Evolutionary conservation across 2,888 invertebrate species (phyloP).

Genomic region (Trimorus sp.): DNA sequence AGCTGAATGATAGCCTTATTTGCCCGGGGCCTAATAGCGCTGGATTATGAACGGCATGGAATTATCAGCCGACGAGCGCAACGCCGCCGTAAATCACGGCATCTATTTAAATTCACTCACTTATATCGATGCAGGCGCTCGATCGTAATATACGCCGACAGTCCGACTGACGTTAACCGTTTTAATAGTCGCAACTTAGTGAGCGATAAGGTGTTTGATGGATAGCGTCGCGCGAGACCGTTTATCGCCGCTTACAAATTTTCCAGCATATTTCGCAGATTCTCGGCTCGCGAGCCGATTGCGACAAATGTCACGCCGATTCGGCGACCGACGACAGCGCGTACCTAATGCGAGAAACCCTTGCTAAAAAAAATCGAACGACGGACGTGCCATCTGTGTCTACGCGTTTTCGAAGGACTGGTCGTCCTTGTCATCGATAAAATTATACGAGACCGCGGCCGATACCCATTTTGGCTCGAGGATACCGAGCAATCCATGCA

Average conservation of each 20-base stretch:
- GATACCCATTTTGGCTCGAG: slow-evolving; percentile 65
- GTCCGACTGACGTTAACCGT: slow-evolving; percentile 27
- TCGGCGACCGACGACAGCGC: slow-evolving; percentile 14
- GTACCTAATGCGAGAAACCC: slow-evolving; percentile 50
- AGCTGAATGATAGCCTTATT: slow-evolving; percentile 38
- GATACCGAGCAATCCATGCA: slow-evolving; percentile 61
- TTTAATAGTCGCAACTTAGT: slow-evolving; percentile 35
- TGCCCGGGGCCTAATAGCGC: slow-evolving; percentile 32
- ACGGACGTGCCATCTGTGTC: slow-evolving; percentile 58
- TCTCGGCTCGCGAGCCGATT: background rate
- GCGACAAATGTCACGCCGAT: background rate
- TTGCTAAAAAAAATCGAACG: slow-evolving; percentile 50
- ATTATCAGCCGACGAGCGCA: slow-evolving; percentile 47
- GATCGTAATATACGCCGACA: slow-evolving; percentile 31
- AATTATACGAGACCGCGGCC: slow-evolving; percentile 64
- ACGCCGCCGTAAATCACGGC: slow-evolving; percentile 40
- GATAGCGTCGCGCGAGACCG: background rate
- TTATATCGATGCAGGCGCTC: slow-evolving; percentile 34
- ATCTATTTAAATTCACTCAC: slow-evolving; percentile 51
- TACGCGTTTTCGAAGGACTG: slow-evolving; percentile 65
- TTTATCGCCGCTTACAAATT: slow-evolving; percentile 32
- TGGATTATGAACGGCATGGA: slow-evolving; percentile 47
- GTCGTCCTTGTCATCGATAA: slow-evolving; percentile 67
- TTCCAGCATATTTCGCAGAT: slow-evolving; percentile 23
- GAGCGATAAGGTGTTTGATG: slow-evolving; percentile 33